Evolutionary conservation across 2,797 vertebrate genomes (phyloP).

Genomic region (Anabas testudineus): DNA sequence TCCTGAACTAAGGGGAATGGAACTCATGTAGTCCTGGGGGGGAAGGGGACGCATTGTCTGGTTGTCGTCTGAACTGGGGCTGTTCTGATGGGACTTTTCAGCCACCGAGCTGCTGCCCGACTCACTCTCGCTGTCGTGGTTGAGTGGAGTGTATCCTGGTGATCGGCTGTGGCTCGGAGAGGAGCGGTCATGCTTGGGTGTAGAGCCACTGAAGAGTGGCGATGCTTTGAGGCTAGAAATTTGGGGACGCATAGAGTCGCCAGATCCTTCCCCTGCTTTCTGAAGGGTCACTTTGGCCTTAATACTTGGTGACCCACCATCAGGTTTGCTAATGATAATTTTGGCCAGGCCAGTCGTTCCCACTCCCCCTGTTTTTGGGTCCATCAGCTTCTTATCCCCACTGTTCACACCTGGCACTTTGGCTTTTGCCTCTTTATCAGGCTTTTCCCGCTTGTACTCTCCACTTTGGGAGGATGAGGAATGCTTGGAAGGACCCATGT

Average conservation of each 20-base stretch:
- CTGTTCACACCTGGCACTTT: constrained; percentile 91
- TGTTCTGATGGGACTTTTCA: constrained; percentile 98
- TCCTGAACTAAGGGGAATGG: constrained; percentile 88
- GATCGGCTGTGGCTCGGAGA: constrained; percentile 98
- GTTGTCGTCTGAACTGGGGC: constrained; percentile 97
- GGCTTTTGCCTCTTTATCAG: constrained; percentile 94
- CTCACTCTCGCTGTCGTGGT: constrained; percentile 97
- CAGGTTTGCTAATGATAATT: constrained; percentile 99
- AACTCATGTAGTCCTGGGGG: constrained; percentile 85
- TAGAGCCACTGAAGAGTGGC: constrained; percentile 96
- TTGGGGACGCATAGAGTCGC: constrained; percentile 92
- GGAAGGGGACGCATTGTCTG: constrained; percentile 87
- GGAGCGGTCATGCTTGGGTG: constrained; percentile 96
- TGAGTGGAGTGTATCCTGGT: constrained; percentile 95
- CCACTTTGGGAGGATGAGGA: constrained; percentile 86
- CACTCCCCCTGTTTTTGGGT: constrained; percentile 89
- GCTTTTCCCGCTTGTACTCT: constrained; percentile 96
- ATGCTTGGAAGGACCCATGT: constrained; percentile 88
- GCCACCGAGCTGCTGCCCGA: constrained; percentile 97
- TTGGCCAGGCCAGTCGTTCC: constrained; percentile 94
- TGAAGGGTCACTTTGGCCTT: constrained; percentile 98
- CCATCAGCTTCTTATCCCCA: constrained; percentile 93
- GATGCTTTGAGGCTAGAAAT: constrained; percentile 94
- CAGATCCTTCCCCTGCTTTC: constrained; percentile 91
- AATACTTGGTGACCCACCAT: constrained; percentile 97